A percentile compares a stretch with the other conserved stretches of the same genome.
Conservation (phyloP, 2,888 invertebrate species). For the Drosophila dives region DNA sequence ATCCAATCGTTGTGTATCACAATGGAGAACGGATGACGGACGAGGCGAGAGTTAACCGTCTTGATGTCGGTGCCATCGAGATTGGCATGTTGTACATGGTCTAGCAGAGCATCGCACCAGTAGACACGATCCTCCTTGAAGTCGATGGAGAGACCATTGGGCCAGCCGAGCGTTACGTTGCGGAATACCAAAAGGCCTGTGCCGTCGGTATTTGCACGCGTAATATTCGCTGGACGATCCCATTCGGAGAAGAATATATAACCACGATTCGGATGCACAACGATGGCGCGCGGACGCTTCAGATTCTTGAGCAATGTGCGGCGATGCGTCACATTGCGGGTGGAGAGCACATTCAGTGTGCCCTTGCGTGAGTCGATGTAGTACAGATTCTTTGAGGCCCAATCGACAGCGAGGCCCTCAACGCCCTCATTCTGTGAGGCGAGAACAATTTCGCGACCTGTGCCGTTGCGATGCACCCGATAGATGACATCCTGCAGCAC, state of each 20-base stretch:
- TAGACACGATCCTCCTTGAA: constrained; percentile 94
- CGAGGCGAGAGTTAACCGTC: constrained; percentile 94
- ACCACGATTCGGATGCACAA: constrained; percentile 97
- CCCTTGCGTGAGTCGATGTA: constrained; percentile 98
- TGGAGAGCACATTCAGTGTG: constrained; percentile 95
- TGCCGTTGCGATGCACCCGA: constrained; percentile 91
- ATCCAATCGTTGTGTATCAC: constrained; percentile 95
- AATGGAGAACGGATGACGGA: constrained; percentile 95
- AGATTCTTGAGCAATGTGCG: constrained; percentile 93
- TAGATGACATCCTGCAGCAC: constrained; percentile 98
- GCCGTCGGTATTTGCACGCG: constrained; percentile 96
- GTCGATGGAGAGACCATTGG: constrained; percentile 98
- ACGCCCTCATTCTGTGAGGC: constrained; percentile 99
- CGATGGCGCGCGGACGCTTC: constrained; percentile 97
- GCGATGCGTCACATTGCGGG: constrained; percentile 93
- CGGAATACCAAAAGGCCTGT: constrained; percentile 93
- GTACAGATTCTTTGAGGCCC: constrained; percentile 97
- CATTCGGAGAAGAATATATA: constrained; percentile 98
- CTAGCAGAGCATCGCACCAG: constrained; percentile 98
- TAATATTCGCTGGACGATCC: constrained; percentile 98
- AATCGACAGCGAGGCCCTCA: constrained; percentile 97
- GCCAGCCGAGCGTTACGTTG: constrained; percentile 97
- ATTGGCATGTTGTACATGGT: constrained; percentile 97
- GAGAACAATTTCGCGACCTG: constrained; percentile 93
- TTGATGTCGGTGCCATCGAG: constrained; percentile 96